Evolutionary conservation across 2,888 invertebrate species (phyloP).

Genomic region (Hydroisotoma schaefferi): DNA sequence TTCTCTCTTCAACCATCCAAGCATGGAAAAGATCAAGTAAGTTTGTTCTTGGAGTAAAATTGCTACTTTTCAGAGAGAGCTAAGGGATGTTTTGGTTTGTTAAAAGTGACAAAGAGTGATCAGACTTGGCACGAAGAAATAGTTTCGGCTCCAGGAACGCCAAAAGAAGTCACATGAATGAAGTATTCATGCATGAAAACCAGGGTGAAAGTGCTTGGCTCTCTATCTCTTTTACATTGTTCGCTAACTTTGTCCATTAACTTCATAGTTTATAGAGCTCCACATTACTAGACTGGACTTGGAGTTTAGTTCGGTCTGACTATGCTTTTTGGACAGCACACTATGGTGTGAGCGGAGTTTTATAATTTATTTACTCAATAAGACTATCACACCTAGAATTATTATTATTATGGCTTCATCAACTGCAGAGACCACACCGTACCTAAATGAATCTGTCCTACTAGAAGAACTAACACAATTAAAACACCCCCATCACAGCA

Average conservation of each 20-base stretch:
- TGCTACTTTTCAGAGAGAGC: no score
- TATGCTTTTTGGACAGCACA: no score
- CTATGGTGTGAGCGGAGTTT: background rate
- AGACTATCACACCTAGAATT: constrained; percentile 9
- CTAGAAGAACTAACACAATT: no score
- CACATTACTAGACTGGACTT: no score
- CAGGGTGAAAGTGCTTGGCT: constrained; percentile 2
- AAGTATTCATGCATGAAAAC: constrained; percentile 3
- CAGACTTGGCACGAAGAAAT: constrained; percentile 6
- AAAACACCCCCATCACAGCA: no score
- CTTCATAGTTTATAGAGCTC: constrained; percentile 31
- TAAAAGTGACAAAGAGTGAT: constrained; percentile 3
- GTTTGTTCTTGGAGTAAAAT: no score
- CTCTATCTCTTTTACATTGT: background rate
- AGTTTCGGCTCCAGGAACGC: background rate
- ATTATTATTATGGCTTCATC: background rate
- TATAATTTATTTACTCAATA: constrained; percentile 9
- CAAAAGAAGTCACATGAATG: constrained; percentile 4
- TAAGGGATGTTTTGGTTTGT: constrained; percentile 3
- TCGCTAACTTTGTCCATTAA: constrained; percentile 34
- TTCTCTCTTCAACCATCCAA: no score
- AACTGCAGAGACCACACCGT: no score
- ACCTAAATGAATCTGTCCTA: no score
- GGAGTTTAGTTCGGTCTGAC: no score
- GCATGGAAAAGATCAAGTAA: no score